Conservation (phyloP, 2,888 invertebrate species). For the Alsophila aescularia region DNA sequence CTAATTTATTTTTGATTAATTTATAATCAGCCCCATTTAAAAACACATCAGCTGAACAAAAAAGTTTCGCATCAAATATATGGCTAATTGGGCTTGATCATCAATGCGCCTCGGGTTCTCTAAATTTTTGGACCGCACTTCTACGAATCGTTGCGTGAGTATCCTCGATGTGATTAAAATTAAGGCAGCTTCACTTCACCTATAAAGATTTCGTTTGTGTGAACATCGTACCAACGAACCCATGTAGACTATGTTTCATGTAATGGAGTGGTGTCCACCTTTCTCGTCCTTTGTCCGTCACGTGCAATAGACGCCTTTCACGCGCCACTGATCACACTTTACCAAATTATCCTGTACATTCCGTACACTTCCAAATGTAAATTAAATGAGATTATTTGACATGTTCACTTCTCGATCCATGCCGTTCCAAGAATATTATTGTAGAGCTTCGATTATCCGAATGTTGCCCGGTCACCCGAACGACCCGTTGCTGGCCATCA, state of each 20-base stretch:
- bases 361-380: background rate
- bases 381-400: background rate
- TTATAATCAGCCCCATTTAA: too few species aligned
- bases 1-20: background rate
- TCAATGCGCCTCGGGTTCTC: too few species aligned
- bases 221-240: constrained; percentile 8
- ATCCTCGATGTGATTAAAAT: background rate
- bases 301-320: constrained; percentile 31
- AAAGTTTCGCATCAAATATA: too few species aligned
- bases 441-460: too few species aligned
- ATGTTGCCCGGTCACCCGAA: too few species aligned
- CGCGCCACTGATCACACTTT: constrained; percentile 30
- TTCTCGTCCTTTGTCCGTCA: constrained; percentile 31
- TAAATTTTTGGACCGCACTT: too few species aligned
- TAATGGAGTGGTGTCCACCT: constrained; percentile 20
- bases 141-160: too few species aligned
- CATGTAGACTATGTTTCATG: constrained; percentile 5
- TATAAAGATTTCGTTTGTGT: constrained; percentile 1
- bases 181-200: background rate
- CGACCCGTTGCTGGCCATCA: too few species aligned
- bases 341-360: constrained; percentile 18
- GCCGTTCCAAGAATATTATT: too few species aligned
- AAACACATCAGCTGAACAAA: too few species aligned
- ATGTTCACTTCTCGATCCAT: background rate
- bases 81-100: too few species aligned